Evolutionary conservation across 1,140 invertebrate species (phyloP), one percentile per base, ranked within the genome.

Genomic region (Trichonephila clavipes): DNA sequence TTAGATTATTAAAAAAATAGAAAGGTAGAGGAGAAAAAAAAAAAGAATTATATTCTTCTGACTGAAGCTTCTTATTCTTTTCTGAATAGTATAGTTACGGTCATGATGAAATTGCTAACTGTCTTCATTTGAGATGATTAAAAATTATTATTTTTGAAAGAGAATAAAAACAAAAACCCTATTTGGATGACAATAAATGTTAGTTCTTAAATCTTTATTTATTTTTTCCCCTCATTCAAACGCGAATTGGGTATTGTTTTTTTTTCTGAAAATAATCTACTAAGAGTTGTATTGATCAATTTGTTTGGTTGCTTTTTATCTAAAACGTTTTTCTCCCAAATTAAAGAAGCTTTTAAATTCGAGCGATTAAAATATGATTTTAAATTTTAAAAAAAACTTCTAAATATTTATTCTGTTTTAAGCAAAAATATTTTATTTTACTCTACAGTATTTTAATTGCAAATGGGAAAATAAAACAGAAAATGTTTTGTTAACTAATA

Each of bases 1-100:
- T 83, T 83, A 83, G 82, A 83, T 83, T 83, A 83, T 83, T 83
- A 83, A 59, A 59, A 77, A 83, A 83, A 83, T 83, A n/a, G 3
- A 58, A 83, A 44, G 21, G 44, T 58, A 6, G 51, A 10, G 24
- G 7, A 24, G 21, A 1, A 58, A 59, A 83, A 58, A n/a, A 51
- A 10, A 51, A 51, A 40, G 2, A 40, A 82, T 19, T 83, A 34
- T 28, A 69, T 7, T 69, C n/a, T 34, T 34, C 12, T 40, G 28
- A 77, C 21, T 18, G 69, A 77, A 34, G 34, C 28, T 34, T 77
- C 24, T 77, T 82, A 44, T 82, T 82, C 44, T 82, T 44, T 28
- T 40, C 34, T 7, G 21, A 58, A 14, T 18, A 3, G 51, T 51
- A 16, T 58, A 58, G 10, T 83, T 83, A 51, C 8, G 40, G 51